phyloP scores from a whole-genome alignment of 2,797 vertebrate genomes.

The Spinibarbus caldwelli region DNA sequence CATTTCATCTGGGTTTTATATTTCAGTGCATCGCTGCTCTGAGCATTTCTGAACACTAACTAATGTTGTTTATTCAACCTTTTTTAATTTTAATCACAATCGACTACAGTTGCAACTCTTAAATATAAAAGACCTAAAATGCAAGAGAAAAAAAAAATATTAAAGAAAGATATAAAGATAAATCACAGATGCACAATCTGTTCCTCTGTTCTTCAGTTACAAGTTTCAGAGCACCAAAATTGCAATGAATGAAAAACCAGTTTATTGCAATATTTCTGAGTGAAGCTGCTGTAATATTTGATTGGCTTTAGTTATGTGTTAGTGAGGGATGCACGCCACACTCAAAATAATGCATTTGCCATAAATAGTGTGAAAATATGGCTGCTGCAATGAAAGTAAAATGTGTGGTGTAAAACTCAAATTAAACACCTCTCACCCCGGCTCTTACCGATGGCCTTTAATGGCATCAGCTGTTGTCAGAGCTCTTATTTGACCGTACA shows the following conservation, averaged over 20 bases:
- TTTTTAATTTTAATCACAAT: too few species aligned
- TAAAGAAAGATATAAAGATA: too few species aligned
- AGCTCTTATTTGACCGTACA: slow-evolving; percentile 73
- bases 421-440: slow-evolving; percentile 84
- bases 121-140: too few species aligned
- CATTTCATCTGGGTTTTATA: too few species aligned
- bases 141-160: too few species aligned
- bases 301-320: neutral
- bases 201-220: too few species aligned
- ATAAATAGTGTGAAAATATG: slow-evolving; percentile 78
- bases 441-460: slow-evolving; percentile 81
- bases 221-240: neutral
- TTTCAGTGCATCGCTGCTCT: too few species aligned
- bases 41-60: too few species aligned
- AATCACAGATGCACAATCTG: too few species aligned
- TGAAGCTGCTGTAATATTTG: neutral
- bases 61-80: too few species aligned
- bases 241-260: neutral
- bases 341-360: slow-evolving; percentile 82
- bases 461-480: slow-evolving; percentile 80
- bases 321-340: neutral
- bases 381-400: slow-evolving; percentile 78
- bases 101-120: too few species aligned
- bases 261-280: neutral
- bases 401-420: slow-evolving; percentile 81